phyloP scores from a whole-genome alignment of 1,140 invertebrate species.

The Ptiloglossa arizonensis region DNA sequence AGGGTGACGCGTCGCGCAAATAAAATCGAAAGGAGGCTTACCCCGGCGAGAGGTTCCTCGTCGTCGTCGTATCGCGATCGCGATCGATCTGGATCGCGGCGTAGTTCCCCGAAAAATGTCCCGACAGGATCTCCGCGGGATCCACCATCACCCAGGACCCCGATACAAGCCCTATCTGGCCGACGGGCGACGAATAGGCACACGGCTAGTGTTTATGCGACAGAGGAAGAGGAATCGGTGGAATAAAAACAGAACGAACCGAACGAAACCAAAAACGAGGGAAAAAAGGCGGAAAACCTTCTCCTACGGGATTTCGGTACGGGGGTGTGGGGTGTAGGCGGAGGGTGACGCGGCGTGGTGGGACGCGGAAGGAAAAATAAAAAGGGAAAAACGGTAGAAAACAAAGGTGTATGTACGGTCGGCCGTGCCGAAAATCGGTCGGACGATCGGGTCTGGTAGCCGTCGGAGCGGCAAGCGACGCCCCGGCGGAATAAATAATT shows the following conservation, averaged over 20 bases:
- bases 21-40: too few species aligned
- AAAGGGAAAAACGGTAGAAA: conserved; percentile 41
- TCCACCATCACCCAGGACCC: too few species aligned
- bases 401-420: conserved; percentile 65
- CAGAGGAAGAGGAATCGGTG: conserved; percentile 40
- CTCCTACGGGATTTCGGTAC: too few species aligned
- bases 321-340: too few species aligned
- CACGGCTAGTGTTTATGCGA: conserved; percentile 37
- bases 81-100: not conserved
- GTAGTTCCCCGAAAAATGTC: not conserved
- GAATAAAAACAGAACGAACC: conserved; percentile 6
- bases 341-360: too few species aligned
- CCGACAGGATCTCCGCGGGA: not conserved
- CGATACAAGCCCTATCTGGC: too few species aligned
- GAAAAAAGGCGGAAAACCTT: conserved; percentile 10
- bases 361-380: conserved; percentile 9
- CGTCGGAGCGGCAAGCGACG: conserved; percentile 65
- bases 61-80: not conserved
- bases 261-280: not conserved
- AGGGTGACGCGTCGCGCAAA: too few species aligned
- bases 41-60: too few species aligned
- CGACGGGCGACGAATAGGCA: not conserved
- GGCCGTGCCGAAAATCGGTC: conserved; percentile 66
- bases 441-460: conserved; percentile 64
- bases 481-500: conserved; percentile 68